These are phyloP conservation scores for Puffinus mauretanicus DNA, from an alignment of 2,113 vertebrate species.

Conservation along the genomic window DNA sequence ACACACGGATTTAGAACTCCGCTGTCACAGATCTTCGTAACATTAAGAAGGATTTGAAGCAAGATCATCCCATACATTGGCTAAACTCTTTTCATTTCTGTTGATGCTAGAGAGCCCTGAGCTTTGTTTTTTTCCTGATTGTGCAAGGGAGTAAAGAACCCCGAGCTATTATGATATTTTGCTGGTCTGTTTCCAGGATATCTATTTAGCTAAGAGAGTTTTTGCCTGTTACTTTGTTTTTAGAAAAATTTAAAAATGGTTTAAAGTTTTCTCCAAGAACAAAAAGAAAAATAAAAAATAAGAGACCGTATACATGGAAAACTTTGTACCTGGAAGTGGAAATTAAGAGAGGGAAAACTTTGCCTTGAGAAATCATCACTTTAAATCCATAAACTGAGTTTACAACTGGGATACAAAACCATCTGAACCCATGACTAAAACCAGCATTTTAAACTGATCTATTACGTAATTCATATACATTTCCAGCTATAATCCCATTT, in stretches of 20 bases:
- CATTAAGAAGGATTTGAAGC: not conserved
- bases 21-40: not conserved
- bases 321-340: not conserved
- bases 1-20: not conserved
- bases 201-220: not conserved
- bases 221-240: not conserved
- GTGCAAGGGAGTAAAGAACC: not conserved
- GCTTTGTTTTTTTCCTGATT: not conserved
- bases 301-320: not conserved
- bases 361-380: not conserved
- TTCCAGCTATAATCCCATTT: not conserved
- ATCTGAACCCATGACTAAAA: not conserved
- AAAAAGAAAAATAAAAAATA: not conserved
- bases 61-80: not conserved
- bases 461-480: not conserved
- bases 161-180: fast-evolving
- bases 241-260: not conserved
- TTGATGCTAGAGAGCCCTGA: not conserved
- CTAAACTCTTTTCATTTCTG: not conserved
- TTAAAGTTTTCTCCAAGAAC: not conserved
- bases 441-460: not conserved
- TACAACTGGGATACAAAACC: not conserved
- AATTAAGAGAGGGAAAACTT: not conserved
- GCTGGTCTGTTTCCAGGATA: not conserved
- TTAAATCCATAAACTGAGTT: not conserved